phyloP scores from a whole-genome alignment of 2,113 vertebrate genomes.

The Corydoras maculifer region DNA sequence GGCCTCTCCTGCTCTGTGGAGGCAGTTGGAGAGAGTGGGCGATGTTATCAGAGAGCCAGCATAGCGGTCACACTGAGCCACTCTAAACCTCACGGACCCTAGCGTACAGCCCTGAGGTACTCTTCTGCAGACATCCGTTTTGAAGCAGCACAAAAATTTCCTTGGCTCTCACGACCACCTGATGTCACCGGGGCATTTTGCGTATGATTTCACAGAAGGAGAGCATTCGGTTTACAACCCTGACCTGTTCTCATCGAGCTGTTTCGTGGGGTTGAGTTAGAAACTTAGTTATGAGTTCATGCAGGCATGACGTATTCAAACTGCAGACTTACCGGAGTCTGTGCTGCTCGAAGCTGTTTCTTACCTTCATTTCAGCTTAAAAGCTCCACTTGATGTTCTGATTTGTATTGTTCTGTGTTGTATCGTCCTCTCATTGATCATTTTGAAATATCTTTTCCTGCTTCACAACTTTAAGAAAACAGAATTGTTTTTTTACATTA shows the following conservation, averaged over 20 bases:
- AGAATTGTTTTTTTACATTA: too few species aligned
- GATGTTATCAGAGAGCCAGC: constrained; percentile 36
- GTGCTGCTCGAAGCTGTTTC: too few species aligned
- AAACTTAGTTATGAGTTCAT: neutral
- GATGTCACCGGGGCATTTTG: constrained; percentile 3
- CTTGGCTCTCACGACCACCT: neutral
- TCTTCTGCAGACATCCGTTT: constrained; percentile 26
- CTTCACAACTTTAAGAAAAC: too few species aligned
- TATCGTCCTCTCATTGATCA: too few species aligned
- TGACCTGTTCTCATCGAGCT: neutral
- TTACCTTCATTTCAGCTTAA: too few species aligned
- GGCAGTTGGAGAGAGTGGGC: constrained; percentile 37
- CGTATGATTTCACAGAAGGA: neutral
- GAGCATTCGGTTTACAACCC: neutral
- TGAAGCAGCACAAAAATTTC: neutral
- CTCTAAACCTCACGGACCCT: neutral
- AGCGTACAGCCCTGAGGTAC: constrained; percentile 28
- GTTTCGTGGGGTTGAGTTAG: neutral
- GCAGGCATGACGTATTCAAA: neutral
- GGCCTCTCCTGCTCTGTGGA: constrained; percentile 46
- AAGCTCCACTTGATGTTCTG: too few species aligned
- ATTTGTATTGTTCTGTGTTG: too few species aligned
- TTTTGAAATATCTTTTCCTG: too few species aligned
- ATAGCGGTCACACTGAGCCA: constrained; percentile 6
- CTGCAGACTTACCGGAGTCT: neutral